These are phyloP conservation scores for Miichthys miiuy DNA, from an alignment of 2,797 vertebrate species.

Conservation along the genomic window DNA sequence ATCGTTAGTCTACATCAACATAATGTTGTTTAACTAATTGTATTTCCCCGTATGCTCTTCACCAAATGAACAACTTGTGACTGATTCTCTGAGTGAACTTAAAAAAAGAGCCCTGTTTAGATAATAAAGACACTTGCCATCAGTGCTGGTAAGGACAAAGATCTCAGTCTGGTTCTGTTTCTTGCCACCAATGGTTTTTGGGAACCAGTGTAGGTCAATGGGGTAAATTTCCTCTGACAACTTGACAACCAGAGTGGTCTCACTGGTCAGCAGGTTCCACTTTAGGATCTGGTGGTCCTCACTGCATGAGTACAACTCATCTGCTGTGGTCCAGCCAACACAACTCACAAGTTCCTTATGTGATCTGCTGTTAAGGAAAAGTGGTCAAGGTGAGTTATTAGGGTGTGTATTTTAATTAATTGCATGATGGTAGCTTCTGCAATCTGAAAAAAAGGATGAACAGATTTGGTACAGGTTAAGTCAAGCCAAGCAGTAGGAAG, in stretches of 20 bases:
- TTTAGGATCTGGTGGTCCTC: constrained; percentile 96
- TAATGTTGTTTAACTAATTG: not conserved
- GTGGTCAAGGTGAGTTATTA: not conserved
- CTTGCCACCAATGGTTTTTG: constrained; percentile 90
- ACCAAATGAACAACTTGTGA: constrained; percentile 1
- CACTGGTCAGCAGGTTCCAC: constrained; percentile 93
- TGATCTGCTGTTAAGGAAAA: constrained; percentile 76
- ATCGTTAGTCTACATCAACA: not conserved
- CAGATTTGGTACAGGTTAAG: not conserved
- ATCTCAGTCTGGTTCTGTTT: constrained; percentile 92
- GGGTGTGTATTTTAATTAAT: not conserved
- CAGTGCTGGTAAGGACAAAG: constrained; percentile 95
- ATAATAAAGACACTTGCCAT: constrained; percentile 86
- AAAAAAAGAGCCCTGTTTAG: constrained; percentile 9
- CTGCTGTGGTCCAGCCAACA: constrained; percentile 94
- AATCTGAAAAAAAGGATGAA: not conserved
- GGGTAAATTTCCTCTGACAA: constrained; percentile 94
- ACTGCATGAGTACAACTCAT: constrained; percentile 95
- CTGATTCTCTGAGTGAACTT: not conserved
- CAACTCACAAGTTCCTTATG: constrained; percentile 91
- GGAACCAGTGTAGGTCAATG: constrained; percentile 95
- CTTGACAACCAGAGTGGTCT: constrained; percentile 89
- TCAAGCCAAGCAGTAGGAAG: not conserved
- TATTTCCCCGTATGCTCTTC: not conserved
- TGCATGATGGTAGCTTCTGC: not conserved